Evolutionary conservation across 2,113 vertebrate genomes (phyloP).

Genomic region (Rattus rattus): DNA sequence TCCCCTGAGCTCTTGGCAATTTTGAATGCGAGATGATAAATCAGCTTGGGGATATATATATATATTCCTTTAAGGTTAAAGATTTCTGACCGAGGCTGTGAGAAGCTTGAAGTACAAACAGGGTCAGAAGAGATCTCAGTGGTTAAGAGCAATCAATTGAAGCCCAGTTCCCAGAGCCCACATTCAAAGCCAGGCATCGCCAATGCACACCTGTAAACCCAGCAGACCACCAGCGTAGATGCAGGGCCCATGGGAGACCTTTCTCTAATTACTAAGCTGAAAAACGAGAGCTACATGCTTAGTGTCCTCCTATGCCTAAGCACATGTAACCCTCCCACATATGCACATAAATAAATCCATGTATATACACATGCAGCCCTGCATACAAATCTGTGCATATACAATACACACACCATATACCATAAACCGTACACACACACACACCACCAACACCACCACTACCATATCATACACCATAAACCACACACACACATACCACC

Average conservation of each 20-base stretch:
- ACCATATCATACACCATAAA: background rate
- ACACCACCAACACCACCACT: background rate
- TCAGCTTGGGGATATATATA: background rate
- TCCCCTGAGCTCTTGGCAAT: background rate
- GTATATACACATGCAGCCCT: background rate
- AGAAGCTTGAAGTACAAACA: background rate
- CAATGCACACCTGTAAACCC: background rate
- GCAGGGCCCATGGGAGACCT: background rate
- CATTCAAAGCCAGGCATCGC: background rate
- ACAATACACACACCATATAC: background rate
- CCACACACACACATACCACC: background rate
- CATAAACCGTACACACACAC: background rate
- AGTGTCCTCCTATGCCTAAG: background rate
- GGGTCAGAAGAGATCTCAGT: background rate
- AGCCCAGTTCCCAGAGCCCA: background rate
- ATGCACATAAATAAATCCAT: background rate
- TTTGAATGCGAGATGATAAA: background rate
- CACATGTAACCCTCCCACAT: background rate
- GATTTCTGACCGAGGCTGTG: background rate
- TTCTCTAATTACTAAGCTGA: background rate
- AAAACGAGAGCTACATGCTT: background rate
- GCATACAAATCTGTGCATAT: background rate
- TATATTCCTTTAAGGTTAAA: background rate
- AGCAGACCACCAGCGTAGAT: no score
- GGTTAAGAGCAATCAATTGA: background rate